Conservation (phyloP, 2,113 vertebrate genomes). For the Cyanoramphus novaezelandiae region DNA sequence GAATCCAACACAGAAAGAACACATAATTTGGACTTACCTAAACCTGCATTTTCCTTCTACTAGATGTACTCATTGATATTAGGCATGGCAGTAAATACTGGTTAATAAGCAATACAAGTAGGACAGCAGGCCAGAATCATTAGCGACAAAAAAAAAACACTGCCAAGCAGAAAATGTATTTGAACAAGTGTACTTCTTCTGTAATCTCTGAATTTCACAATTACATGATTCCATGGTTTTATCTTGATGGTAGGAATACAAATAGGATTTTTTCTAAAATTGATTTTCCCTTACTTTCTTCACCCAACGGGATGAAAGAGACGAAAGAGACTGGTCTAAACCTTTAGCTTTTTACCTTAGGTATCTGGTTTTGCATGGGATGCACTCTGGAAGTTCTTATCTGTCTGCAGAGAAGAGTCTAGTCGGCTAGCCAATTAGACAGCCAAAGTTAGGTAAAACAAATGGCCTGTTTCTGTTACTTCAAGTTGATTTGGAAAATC, state of each 20-base stretch:
- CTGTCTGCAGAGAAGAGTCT: neutral
- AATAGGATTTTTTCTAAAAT: neutral
- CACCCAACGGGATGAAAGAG: neutral
- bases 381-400: neutral
- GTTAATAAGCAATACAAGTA: neutral
- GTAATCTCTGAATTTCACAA: neutral
- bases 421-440: neutral
- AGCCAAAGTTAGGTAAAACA: neutral
- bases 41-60: neutral
- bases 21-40: neutral
- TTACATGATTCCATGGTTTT: neutral
- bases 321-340: neutral
- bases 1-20: neutral
- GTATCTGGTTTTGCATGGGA: neutral
- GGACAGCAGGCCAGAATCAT: neutral
- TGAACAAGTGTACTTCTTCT: neutral
- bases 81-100: neutral
- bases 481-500: slow-evolving; percentile 2
- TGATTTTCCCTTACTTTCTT: neutral
- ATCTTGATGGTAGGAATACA: neutral
- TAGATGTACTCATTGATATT: neutral
- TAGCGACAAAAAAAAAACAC: neutral
- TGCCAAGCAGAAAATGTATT: neutral
- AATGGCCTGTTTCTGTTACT: neutral
- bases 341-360: neutral